Evolutionary conservation across 2,888 invertebrate species (phyloP), one percentile per base, ranked within the genome.

Genomic region (Stenotaenia linearis): DNA sequence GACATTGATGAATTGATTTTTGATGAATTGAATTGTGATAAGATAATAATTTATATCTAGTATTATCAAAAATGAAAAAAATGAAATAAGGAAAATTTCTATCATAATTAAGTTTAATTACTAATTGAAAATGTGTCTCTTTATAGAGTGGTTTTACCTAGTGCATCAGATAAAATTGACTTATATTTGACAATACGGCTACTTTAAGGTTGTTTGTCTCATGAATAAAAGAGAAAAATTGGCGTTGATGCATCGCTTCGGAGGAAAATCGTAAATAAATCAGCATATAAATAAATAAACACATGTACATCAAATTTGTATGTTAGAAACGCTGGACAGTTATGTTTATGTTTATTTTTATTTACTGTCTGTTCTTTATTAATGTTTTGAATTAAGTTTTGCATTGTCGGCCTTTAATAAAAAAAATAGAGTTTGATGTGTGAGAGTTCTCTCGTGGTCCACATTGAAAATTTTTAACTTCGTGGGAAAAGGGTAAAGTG

Each of bases 401-500:
- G 15, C 9, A 25, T 9, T 12, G 28, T 61, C 1, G 28, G 15
- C 61, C 3, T 61, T 25, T 12, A 61, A 25, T 15, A 12, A 61
- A 61, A n/a, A n/a, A 25, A 61, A 61, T 25, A 12, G 15, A 61
- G 25, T 61, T 61, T 61, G 28, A 61, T 61, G 61, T 61, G 61
- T 25, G 61, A 61, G 15, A 23, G 61, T 61, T 61, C 61, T 61
- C 61, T 61, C 61, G 61, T 61, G 61, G 61, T 61, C 61, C 28
- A 61, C 61, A 61, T 61, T 61, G 10, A 3, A 23, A 23, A 45
- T 45, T 45, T 45, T 45, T 45, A 61, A 61, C 23, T 61, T 23
- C 61, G 61, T 61, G 61, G 61, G 61, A 61, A 56, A 61, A 61
- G 61, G 61, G 61, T 61, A 28, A 61, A 61, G 25, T 23, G 61